A percentile compares a stretch with the other conserved stretches of the same genome.
phyloP scores from a whole-genome alignment of 1,140 invertebrate species.

The Chironomus tepperi region DNA sequence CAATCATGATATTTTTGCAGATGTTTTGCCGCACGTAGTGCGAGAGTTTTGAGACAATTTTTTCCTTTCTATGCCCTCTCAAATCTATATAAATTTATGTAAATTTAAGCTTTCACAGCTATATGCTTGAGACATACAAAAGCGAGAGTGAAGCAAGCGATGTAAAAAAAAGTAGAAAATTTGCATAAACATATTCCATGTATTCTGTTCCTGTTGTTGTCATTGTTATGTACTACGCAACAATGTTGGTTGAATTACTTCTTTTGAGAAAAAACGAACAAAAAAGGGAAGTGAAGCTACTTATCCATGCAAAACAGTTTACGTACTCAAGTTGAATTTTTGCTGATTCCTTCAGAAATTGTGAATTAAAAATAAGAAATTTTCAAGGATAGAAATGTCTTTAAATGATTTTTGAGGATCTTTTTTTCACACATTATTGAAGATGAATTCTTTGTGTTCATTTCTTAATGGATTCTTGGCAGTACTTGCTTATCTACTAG shows the following conservation, averaged over 20 bases:
- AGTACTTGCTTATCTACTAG: too few species aligned
- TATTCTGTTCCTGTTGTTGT: background rate
- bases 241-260: background rate
- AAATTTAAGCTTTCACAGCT: slow-evolving; percentile 5
- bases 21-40: background rate
- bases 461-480: background rate
- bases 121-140: too few species aligned
- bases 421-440: background rate
- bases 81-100: slow-evolving; percentile 15
- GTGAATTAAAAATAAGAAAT: too few species aligned
- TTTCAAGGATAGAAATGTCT: too few species aligned
- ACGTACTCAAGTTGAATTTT: background rate
- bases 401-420: too few species aligned
- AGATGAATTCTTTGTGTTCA: background rate
- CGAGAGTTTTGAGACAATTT: background rate
- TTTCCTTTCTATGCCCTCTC: background rate
- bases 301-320: slow-evolving; percentile 12
- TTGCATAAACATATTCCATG: slow-evolving; percentile 14
- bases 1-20: background rate
- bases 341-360: background rate
- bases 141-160: background rate
- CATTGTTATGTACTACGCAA: background rate
- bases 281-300: background rate
- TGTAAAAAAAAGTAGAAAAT: background rate
- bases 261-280: too few species aligned